phyloP scores from a whole-genome alignment of 1,140 invertebrate genomes.

The Drosophila sp. region DNA sequence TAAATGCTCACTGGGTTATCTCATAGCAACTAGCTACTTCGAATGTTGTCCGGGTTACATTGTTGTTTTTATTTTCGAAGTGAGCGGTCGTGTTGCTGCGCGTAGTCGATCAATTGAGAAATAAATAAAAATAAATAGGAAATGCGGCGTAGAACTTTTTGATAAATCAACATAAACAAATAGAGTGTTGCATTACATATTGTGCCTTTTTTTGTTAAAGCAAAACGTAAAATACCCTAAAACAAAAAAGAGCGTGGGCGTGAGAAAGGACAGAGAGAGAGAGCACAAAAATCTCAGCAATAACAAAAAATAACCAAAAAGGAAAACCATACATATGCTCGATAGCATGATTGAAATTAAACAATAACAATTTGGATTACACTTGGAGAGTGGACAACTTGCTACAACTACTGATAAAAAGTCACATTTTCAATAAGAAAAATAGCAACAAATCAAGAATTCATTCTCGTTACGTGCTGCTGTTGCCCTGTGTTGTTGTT shows the following conservation, averaged over 20 bases:
- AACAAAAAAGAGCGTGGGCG: conserved; percentile 21
- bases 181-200: conserved; percentile 10
- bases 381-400: conserved; percentile 21
- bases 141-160: conserved; percentile 49
- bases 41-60: not conserved
- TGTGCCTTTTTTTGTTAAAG: conserved; percentile 16
- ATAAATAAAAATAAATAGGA: conserved; percentile 41
- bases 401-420: conserved; percentile 25
- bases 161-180: conserved; percentile 20
- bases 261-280: conserved; percentile 28
- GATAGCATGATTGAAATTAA: conserved; percentile 42
- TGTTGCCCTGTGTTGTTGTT: conserved; percentile 31
- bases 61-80: conserved; percentile 10
- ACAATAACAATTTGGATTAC: conserved; percentile 26
- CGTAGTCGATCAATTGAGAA: conserved; percentile 21
- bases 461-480: conserved; percentile 47
- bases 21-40: not conserved
- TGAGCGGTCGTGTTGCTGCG: conserved; percentile 14
- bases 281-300: conserved; percentile 77
- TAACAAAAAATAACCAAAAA: conserved; percentile 66
- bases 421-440: conserved; percentile 25
- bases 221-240: conserved; percentile 36
- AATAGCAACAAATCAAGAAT: conserved; percentile 53
- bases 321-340: conserved; percentile 49
- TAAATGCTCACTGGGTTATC: not conserved